Evolutionary conservation across 2,888 invertebrate genomes (phyloP).

Genomic region (Cantharis flavilabris): DNA sequence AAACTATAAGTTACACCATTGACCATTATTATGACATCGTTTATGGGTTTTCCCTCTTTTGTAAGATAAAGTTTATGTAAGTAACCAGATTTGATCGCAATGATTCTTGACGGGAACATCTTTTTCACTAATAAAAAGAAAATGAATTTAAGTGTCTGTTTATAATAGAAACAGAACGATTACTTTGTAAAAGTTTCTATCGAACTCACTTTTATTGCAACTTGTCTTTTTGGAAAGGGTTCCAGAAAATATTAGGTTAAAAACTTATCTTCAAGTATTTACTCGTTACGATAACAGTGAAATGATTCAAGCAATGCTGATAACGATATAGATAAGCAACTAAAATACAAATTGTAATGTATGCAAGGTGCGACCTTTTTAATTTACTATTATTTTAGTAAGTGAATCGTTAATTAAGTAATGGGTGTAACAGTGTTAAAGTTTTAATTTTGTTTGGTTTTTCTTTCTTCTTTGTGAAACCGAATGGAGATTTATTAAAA

Average conservation of each 20-base stretch:
- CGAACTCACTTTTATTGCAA: not conserved
- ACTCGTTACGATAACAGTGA: not conserved
- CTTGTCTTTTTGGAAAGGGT: not conserved
- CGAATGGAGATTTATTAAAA: not conserved
- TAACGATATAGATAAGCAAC: conserved; percentile 1
- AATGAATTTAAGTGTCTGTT: too few relatives aligned
- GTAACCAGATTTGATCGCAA: too few relatives aligned
- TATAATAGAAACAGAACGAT: too few relatives aligned
- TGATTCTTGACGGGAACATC: too few relatives aligned
- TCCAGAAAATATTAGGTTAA: not conserved
- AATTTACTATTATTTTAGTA: not conserved
- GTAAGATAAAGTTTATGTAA: too few relatives aligned
- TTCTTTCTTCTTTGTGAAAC: not conserved
- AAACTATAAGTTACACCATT: too few relatives aligned
- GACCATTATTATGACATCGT: too few relatives aligned
- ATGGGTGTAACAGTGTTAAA: not conserved
- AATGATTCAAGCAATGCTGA: not conserved
- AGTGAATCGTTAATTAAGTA: not conserved
- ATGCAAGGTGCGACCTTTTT: not conserved
- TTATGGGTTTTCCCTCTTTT: too few relatives aligned
- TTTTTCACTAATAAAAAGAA: too few relatives aligned
- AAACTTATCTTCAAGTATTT: not conserved
- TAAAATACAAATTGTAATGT: not conserved
- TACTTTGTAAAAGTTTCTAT: not conserved
- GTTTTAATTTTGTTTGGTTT: not conserved